Evolutionary conservation across 2,888 invertebrate species (phyloP).

Genomic region (Protodeltote pygarga): DNA sequence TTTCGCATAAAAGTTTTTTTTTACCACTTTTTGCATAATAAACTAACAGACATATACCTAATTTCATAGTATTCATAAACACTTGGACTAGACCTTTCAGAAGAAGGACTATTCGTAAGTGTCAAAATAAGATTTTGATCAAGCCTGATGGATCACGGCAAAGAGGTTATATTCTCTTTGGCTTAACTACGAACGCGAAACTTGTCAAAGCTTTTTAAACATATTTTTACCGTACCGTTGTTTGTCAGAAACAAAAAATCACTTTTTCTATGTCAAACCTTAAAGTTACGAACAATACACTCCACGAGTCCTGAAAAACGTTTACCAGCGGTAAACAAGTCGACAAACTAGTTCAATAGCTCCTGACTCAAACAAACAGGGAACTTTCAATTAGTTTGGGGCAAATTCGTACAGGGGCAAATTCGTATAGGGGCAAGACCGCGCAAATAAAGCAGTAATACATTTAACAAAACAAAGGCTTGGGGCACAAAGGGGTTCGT

Average conservation of each 20-base stretch:
- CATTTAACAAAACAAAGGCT: constrained; percentile 17
- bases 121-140: too few relatives aligned
- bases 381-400: constrained; percentile 39
- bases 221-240: not conserved
- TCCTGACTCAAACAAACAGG: constrained; percentile 18
- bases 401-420: constrained; percentile 16
- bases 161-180: too few relatives aligned
- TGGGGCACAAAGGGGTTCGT: constrained; percentile 21
- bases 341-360: constrained; percentile 30
- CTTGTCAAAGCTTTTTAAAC: too few relatives aligned
- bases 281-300: constrained; percentile 5
- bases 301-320: constrained; percentile 18
- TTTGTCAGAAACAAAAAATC: not conserved
- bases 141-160: too few relatives aligned
- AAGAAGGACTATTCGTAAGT: too few relatives aligned
- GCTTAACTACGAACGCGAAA: too few relatives aligned
- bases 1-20: too few relatives aligned
- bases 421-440: constrained; percentile 15
- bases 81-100: too few relatives aligned
- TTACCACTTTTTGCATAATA: too few relatives aligned
- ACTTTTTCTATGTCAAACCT: not conserved
- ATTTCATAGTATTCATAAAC: too few relatives aligned
- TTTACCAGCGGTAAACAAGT: constrained; percentile 23
- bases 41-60: too few relatives aligned
- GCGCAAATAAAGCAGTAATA: constrained; percentile 20